Conservation (phyloP, 2,113 vertebrate genomes). For the Fregetta grallaria region DNA sequence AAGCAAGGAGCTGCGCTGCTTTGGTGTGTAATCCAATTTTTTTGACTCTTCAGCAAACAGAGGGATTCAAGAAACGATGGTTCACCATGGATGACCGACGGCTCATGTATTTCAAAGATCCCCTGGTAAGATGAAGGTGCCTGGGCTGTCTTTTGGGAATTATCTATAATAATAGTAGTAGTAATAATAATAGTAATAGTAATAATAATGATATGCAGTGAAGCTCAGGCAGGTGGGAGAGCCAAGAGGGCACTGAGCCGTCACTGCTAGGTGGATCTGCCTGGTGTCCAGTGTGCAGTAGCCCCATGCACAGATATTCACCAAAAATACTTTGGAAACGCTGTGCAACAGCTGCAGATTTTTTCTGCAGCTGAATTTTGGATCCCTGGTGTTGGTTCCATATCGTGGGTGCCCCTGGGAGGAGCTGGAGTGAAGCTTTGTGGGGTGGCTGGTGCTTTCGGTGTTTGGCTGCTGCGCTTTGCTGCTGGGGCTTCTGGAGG, state of each 20-base stretch:
- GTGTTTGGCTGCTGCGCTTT: neutral
- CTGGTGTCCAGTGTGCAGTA: neutral
- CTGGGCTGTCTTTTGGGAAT: neutral
- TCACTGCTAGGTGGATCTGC: neutral
- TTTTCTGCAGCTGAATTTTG: neutral
- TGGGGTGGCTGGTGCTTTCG: neutral
- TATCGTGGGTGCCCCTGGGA: neutral
- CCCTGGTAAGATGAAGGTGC: conserved; percentile 81
- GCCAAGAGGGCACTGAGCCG: fast-evolving
- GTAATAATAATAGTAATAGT: neutral
- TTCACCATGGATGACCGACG: conserved; percentile 95
- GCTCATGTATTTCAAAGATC: conserved; percentile 98
- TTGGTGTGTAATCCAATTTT: neutral
- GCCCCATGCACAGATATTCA: neutral
- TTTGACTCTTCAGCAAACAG: conserved; percentile 82
- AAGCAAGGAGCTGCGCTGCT: neutral
- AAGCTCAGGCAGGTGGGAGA: neutral
- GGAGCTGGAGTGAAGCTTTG: neutral
- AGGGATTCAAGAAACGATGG: conserved; percentile 96
- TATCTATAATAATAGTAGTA: neutral
- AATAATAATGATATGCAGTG: neutral
- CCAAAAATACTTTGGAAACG: neutral
- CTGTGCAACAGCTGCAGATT: neutral
- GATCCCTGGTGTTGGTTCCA: neutral
- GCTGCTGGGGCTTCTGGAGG: neutral